Evolutionary conservation across 2,888 invertebrate species (phyloP).

Genomic region (Rotaria macrura): DNA sequence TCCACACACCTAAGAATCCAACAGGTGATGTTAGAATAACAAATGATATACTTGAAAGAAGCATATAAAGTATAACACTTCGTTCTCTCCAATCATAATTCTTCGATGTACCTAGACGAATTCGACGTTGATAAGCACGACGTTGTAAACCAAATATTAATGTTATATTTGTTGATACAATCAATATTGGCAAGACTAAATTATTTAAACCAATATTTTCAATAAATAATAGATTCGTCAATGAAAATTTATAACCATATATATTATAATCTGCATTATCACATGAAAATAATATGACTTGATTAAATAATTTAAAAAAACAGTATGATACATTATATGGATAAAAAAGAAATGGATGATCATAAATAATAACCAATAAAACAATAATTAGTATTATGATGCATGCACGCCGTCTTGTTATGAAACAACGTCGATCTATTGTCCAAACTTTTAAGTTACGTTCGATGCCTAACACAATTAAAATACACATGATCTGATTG

Average conservation of each 20-base stretch:
- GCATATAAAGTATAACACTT: conserved; percentile 15
- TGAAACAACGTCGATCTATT: not conserved
- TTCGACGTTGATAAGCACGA: not conserved
- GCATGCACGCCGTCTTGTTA: not conserved
- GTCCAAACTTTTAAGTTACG: conserved; percentile 1
- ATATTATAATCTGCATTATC: not conserved
- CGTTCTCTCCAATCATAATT: conserved; percentile 1
- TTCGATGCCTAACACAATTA: conserved; percentile 3
- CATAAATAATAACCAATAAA: not conserved
- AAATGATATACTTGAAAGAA: not conserved
- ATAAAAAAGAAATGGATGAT: not conserved
- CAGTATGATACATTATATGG: not conserved
- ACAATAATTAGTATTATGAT: not conserved
- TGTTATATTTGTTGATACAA: not conserved
- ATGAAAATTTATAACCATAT: not conserved
- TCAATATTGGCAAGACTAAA: not conserved
- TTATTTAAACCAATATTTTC: conserved; percentile 19
- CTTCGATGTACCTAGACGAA: not conserved
- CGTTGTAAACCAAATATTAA: not conserved
- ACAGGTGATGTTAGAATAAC: not conserved
- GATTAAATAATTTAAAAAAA: not conserved
- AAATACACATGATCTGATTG: too few relatives aligned
- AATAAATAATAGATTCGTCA: not conserved
- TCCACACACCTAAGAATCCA: not conserved
- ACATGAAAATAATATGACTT: not conserved